Evolutionary conservation across 2,113 vertebrate genomes (phyloP).

Genomic region (Heptranchias perlo): DNA sequence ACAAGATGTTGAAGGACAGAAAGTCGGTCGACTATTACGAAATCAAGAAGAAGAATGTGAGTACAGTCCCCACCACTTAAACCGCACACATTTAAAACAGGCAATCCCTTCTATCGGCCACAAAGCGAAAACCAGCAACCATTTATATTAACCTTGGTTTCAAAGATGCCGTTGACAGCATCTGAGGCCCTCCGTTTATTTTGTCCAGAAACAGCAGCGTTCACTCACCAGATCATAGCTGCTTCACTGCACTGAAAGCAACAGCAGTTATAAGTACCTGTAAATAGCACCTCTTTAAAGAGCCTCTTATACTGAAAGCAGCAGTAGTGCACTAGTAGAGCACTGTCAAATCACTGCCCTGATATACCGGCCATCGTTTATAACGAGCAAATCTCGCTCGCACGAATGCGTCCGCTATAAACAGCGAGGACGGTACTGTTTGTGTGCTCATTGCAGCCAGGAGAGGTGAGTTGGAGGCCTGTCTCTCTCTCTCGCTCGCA

Average conservation of each 20-base stretch:
- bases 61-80: conserved; percentile 41
- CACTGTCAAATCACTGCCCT: too few relatives aligned
- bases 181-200: neutral
- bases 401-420: too few relatives aligned
- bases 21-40: conserved; percentile 77
- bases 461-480: neutral
- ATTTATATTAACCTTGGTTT: neutral
- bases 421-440: too few relatives aligned
- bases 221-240: neutral
- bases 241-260: too few relatives aligned
- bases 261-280: neutral
- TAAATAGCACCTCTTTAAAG: neutral
- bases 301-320: neutral
- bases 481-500: too few relatives aligned
- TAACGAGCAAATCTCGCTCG: neutral
- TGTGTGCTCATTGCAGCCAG: neutral
- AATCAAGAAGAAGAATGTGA: conserved; percentile 79
- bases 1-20: conserved; percentile 86
- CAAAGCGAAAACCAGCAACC: neutral
- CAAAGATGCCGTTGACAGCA: neutral
- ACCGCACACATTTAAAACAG: neutral
- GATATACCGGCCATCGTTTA: neutral
- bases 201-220: neutral
- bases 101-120: too few relatives aligned
- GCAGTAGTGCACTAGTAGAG: too few relatives aligned